Conservation (phyloP, 1,140 invertebrate genomes). For the Orius insidiosus region DNA sequence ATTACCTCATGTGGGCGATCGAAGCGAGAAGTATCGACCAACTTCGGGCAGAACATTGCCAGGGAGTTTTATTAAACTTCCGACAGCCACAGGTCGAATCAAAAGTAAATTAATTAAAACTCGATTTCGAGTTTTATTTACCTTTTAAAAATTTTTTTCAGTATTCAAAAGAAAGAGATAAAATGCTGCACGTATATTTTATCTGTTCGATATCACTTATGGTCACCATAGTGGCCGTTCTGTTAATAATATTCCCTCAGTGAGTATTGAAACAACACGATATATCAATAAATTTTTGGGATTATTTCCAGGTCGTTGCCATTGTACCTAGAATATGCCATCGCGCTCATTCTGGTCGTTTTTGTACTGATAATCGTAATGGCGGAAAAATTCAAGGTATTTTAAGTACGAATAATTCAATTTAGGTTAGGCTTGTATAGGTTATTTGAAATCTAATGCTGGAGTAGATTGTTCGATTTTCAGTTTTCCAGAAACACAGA, state of each 20-base stretch:
- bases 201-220: conserved; percentile 61
- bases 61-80: conserved; percentile 63
- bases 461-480: too few species aligned
- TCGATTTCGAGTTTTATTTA: conserved; percentile 19
- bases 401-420: too few species aligned
- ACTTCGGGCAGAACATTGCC: conserved; percentile 67
- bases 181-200: conserved; percentile 70
- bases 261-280: conserved; percentile 30
- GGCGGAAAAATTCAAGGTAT: conserved; percentile 27
- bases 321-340: conserved; percentile 15
- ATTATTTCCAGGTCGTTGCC: conserved; percentile 13
- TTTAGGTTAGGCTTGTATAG: too few species aligned
- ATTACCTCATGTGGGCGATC: conserved; percentile 83
- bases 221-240: conserved; percentile 40
- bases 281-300: conserved; percentile 2
- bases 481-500: too few species aligned
- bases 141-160: too few species aligned
- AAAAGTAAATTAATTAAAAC: conserved; percentile 58
- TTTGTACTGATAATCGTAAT: conserved; percentile 25
- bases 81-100: conserved; percentile 55
- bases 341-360: conserved; percentile 21
- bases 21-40: conserved; percentile 85
- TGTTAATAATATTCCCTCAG: conserved; percentile 47
- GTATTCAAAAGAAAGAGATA: conserved; percentile 60
- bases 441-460: too few species aligned